These are phyloP conservation scores for Peromyscus polionotus DNA, from an alignment of 2,113 vertebrate genomes.

Conservation along the genomic window DNA sequence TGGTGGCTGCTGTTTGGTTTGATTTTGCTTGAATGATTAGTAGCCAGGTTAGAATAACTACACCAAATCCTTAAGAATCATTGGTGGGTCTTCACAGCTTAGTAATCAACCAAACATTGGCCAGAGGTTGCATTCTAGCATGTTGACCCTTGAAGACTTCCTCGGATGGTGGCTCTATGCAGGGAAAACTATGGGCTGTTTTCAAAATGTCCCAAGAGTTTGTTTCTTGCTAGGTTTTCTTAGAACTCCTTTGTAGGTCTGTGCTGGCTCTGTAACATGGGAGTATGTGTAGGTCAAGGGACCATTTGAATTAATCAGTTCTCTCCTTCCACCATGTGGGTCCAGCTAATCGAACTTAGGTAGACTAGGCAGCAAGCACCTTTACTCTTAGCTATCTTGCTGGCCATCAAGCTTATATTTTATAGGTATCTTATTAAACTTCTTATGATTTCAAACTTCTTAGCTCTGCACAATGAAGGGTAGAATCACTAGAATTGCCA, in stretches of 20 bases:
- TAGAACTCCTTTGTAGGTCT: not conserved
- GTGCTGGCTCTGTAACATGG: not conserved
- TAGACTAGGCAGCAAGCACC: not conserved
- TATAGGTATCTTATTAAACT: not conserved
- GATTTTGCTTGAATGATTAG: not conserved
- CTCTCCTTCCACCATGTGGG: not conserved
- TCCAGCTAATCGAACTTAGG: not conserved
- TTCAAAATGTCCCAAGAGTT: not conserved
- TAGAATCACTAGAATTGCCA: not conserved
- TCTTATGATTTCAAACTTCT: not conserved
- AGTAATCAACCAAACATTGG: not conserved
- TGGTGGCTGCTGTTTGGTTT: not conserved
- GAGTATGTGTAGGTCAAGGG: not conserved
- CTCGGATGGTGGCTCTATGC: not conserved
- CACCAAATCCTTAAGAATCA: not conserved
- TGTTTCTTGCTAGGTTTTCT: constrained; percentile 23
- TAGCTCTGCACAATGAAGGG: not conserved
- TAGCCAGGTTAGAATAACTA: not conserved
- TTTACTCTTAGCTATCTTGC: not conserved
- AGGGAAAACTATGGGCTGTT: not conserved
- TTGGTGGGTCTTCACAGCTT: not conserved
- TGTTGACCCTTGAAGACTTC: not conserved
- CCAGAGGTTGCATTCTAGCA: not conserved
- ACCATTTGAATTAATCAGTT: not conserved
- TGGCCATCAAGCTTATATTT: not conserved